Evolutionary conservation across 2,113 vertebrate genomes (phyloP).

Genomic region (Guaruba guarouba): DNA sequence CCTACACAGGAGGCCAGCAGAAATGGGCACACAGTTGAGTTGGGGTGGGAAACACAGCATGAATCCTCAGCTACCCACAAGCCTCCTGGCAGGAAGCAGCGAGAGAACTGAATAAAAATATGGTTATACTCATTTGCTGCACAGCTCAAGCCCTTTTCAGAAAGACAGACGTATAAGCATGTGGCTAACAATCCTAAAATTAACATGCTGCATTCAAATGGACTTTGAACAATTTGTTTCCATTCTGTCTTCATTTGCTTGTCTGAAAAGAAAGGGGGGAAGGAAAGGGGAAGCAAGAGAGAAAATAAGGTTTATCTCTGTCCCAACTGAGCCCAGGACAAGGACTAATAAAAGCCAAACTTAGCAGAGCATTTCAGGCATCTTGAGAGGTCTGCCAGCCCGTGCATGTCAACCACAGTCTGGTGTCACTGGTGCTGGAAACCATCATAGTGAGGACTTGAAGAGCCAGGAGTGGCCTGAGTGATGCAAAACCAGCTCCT

Average conservation of each 20-base stretch:
- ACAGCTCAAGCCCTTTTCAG: background rate
- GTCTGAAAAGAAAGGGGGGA: background rate
- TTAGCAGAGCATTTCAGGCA: background rate
- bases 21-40: background rate
- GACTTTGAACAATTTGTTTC: background rate
- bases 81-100: background rate
- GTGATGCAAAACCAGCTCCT: background rate
- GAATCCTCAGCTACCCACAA: background rate
- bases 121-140: background rate
- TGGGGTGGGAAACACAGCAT: background rate
- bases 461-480: background rate
- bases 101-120: background rate
- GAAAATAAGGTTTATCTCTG: background rate
- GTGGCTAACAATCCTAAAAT: constrained; percentile 13
- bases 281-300: background rate
- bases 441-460: background rate
- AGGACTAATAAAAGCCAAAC: background rate
- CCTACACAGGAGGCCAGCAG: background rate
- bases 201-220: background rate
- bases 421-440: background rate
- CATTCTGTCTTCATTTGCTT: background rate
- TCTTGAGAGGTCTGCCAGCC: background rate
- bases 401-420: background rate
- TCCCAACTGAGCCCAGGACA: background rate
- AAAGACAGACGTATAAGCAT: background rate